Evolutionary conservation across 2,113 vertebrate species (phyloP).

Genomic region (Cygnus atratus): DNA sequence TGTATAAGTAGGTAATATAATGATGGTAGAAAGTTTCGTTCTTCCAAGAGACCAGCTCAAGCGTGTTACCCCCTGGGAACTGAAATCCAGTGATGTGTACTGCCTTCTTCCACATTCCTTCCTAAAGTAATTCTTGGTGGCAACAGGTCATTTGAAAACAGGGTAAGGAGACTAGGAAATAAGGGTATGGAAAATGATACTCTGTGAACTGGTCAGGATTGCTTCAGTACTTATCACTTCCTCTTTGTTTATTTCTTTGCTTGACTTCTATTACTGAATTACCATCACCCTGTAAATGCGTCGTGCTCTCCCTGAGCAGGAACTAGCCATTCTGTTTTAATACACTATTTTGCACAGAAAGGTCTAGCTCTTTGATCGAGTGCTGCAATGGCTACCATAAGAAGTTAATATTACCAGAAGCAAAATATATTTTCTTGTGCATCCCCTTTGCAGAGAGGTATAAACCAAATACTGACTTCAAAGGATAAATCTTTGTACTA

Average conservation of each 20-base stretch:
- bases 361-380: not conserved
- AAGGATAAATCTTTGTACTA: constrained; percentile 60
- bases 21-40: not conserved
- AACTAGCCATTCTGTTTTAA: not conserved
- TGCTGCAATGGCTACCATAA: not conserved
- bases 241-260: not conserved
- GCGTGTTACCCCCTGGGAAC: not conserved
- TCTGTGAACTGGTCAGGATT: not conserved
- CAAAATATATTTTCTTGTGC: not conserved
- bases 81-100: not conserved
- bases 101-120: not conserved
- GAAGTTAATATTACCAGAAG: not conserved
- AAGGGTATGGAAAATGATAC: not conserved
- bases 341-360: not conserved
- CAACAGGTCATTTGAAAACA: not conserved
- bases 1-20: not conserved
- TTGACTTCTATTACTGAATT: not conserved
- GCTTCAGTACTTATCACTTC: not conserved
- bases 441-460: constrained; percentile 34
- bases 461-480: constrained; percentile 62
- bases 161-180: not conserved
- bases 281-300: not conserved
- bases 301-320: not conserved
- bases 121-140: accelerated
- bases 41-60: not conserved